A percentile compares a stretch with the other conserved stretches of the same genome.
Evolutionary conservation across 1,140 invertebrate genomes (phyloP).

Genomic region (Penaeus chinensis): DNA sequence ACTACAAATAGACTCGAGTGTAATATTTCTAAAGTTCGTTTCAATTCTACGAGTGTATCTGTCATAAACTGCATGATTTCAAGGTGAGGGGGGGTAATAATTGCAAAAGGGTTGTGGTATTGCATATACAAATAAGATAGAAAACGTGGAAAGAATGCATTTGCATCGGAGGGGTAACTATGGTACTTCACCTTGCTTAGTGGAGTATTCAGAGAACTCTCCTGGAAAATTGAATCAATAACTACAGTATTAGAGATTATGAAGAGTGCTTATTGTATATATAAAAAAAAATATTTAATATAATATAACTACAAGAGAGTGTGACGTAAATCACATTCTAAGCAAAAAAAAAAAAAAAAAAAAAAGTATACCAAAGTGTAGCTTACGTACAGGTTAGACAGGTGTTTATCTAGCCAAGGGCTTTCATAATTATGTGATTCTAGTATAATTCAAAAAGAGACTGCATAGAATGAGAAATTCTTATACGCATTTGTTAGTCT

Average conservation of each 20-base stretch:
- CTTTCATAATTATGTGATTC: too few species aligned
- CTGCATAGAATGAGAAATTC: too few species aligned
- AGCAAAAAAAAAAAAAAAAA: neutral
- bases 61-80: neutral
- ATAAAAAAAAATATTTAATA: too few species aligned
- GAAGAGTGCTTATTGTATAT: neutral
- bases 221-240: constrained; percentile 40
- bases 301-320: neutral
- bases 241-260: constrained; percentile 38
- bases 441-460: too few species aligned
- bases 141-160: neutral
- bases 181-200: constrained; percentile 70
- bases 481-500: too few species aligned
- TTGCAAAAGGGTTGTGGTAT: neutral
- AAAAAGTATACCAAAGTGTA: neutral
- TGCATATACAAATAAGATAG: neutral
- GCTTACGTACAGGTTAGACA: too few species aligned
- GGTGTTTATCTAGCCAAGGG: too few species aligned
- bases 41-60: neutral
- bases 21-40: too few species aligned
- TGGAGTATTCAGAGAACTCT: constrained; percentile 66
- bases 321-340: neutral
- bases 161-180: neutral
- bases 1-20: too few species aligned
- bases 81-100: neutral